Evolutionary conservation across 2,888 invertebrate genomes (phyloP), one percentile per base, ranked within the genome.

Genomic region (Malthinus seriepunctatus): DNA sequence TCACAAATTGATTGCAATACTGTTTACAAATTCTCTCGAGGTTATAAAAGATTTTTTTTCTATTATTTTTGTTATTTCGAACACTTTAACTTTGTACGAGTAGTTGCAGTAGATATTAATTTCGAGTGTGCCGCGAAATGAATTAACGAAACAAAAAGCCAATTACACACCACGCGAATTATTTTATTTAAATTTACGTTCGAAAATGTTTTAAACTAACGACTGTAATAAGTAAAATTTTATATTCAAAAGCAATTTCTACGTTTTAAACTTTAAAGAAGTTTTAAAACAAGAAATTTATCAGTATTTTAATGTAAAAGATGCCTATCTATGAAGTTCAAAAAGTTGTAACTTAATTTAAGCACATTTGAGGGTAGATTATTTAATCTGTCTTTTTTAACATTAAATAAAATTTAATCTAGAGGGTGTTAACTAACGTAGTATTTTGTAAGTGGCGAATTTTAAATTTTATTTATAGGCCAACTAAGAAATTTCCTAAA

Each of bases 371-470:
- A 51, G 48, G 49, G 60, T 55, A 56, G 56, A 60, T 60, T 56
- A 56, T 61, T 61, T 61, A 61, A 61, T 61, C 60, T 56, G 56
- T 56, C 56, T 52, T 50, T 44, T 38, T 52, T 48, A 45, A 56
- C 56, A 61, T 56, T 61, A 56, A 61, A 61, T 56, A 61, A 61
- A 61, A 56, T 61, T 61, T 61, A 56, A 61, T 61, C 60, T 61
- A 56, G 56, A 32, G 53, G 56, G 60, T 49, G 56, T 56, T 61
- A 61, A 61, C 56, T 52, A 61, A 61, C 56, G 56, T 56, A 52
- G 38, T 56, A 49, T 53, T 50, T n/a, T 61, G 45, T 52, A 61
- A 61, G 56, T 61, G 56, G 49, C 56, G 56, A 61, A 61, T 56
- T 61, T 61, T 53, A 45, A 37, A 50, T 61, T 61, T 52, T 53